Percentiles rank a stretch among this genome's conserved stretches.
These are phyloP conservation scores for Aptenodytes forsteri DNA, from an alignment of 2,113 vertebrate genomes.

Conservation along the genomic window DNA sequence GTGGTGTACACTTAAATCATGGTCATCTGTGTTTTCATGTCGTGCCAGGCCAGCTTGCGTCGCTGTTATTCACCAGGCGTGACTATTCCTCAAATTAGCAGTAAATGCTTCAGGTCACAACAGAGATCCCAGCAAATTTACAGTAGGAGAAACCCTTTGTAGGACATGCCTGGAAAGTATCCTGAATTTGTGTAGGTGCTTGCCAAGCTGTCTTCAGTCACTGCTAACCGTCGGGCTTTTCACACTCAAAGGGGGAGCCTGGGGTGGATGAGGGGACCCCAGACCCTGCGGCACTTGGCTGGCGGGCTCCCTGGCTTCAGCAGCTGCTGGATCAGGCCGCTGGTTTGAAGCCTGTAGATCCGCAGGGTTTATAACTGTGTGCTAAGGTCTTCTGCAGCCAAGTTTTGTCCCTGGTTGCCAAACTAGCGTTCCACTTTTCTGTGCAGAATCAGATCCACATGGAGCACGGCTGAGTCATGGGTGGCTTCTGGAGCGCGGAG, in stretches of 20 bases:
- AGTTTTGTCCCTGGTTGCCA: neutral
- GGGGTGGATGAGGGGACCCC: neutral
- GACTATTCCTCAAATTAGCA: neutral
- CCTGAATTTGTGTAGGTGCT: neutral
- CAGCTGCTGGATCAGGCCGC: neutral
- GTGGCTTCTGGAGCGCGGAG: neutral
- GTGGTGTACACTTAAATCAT: neutral
- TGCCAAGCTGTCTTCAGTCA: neutral
- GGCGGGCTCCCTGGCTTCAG: neutral
- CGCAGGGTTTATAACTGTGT: neutral
- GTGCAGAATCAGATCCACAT: neutral
- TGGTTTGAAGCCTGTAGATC: neutral
- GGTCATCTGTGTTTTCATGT: neutral
- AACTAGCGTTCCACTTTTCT: neutral
- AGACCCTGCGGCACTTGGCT: neutral
- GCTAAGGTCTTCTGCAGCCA: neutral
- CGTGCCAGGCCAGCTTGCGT: neutral
- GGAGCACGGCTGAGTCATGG: neutral
- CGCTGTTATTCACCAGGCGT: neutral
- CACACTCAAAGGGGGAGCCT: neutral
- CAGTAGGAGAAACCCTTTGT: neutral
- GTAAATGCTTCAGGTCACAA: neutral
- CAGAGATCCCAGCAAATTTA: neutral
- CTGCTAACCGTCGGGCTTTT: neutral
- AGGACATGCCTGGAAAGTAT: neutral